Percentiles rank a stretch among this genome's conserved stretches.
phyloP scores from a whole-genome alignment of 2,797 vertebrate species.

The Enteromius anoplus region DNA sequence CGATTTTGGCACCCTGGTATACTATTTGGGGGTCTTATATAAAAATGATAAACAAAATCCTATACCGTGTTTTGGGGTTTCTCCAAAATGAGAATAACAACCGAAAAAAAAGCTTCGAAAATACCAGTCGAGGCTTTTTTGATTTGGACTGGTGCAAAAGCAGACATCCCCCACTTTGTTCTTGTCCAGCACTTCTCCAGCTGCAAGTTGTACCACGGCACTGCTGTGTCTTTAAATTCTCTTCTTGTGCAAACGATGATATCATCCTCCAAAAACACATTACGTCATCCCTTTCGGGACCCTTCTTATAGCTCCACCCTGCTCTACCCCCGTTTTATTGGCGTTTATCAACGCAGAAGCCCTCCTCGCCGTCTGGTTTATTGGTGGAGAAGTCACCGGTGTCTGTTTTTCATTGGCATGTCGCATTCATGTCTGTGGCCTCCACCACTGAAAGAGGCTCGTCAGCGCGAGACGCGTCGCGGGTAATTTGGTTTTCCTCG shows the following conservation, averaged over 20 bases:
- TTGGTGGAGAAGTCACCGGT: slow-evolving; percentile 60
- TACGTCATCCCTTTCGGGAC: slow-evolving; percentile 70
- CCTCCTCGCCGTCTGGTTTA: slow-evolving; percentile 57
- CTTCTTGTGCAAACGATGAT: slow-evolving; percentile 61
- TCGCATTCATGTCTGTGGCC: slow-evolving; percentile 22
- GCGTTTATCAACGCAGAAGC: slow-evolving; percentile 29
- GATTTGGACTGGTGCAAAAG: background rate
- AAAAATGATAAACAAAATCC: background rate
- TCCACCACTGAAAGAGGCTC: slow-evolving; percentile 29
- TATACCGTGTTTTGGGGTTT: background rate
- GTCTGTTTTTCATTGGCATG: slow-evolving; percentile 48
- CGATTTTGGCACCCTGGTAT: background rate
- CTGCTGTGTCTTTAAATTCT: slow-evolving; percentile 62
- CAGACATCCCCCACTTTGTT: background rate
- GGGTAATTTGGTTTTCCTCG: slow-evolving; percentile 56
- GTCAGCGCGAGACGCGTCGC: slow-evolving; percentile 41
- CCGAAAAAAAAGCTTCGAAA: background rate
- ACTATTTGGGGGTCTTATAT: background rate
- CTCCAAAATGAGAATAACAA: background rate
- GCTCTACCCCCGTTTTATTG: slow-evolving; percentile 54
- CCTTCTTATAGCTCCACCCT: slow-evolving; percentile 50
- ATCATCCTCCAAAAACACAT: slow-evolving; percentile 68
- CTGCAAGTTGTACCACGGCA: slow-evolving; percentile 35
- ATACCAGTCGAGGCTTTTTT: background rate
- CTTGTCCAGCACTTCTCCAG: slow-evolving; percentile 30